Conservation (phyloP, 2,888 invertebrate genomes). For the Ophioninae sp. region DNA sequence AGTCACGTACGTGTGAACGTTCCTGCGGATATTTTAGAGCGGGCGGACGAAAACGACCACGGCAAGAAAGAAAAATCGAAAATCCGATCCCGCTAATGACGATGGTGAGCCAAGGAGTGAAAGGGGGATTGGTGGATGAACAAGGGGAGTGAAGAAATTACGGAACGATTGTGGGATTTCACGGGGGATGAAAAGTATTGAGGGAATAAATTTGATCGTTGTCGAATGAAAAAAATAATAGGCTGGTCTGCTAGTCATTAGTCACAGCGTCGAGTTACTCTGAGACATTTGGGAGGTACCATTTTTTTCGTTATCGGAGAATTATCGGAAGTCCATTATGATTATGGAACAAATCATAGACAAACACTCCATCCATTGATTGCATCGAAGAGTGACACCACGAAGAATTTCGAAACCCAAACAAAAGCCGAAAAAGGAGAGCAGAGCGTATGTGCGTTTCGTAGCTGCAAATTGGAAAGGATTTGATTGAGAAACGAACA, state of each 20-base stretch:
- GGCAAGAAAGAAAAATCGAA: constrained; percentile 54
- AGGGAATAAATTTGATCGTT: constrained; percentile 25
- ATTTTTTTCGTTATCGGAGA: neutral
- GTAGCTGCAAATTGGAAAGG: neutral
- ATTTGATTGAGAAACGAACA: neutral
- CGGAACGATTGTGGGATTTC: neutral
- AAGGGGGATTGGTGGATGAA: neutral
- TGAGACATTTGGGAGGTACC: neutral
- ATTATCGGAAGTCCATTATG: neutral
- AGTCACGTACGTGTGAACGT: neutral
- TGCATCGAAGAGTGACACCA: neutral
- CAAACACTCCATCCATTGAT: neutral
- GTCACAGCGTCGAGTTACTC: neutral
- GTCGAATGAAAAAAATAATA: neutral
- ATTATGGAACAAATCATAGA: neutral
- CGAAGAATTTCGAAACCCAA: neutral
- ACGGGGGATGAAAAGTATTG: constrained; percentile 15
- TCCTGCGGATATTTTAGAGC: neutral
- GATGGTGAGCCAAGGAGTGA: neutral
- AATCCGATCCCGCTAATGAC: constrained; percentile 59
- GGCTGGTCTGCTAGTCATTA: neutral
- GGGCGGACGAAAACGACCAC: constrained; percentile 36
- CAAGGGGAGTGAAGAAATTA: constrained; percentile 36
- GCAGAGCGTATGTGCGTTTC: neutral
- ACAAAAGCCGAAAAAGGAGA: neutral